phyloP scores from a whole-genome alignment of 2,113 vertebrate species.

The Hirundichthys speculiger region DNA sequence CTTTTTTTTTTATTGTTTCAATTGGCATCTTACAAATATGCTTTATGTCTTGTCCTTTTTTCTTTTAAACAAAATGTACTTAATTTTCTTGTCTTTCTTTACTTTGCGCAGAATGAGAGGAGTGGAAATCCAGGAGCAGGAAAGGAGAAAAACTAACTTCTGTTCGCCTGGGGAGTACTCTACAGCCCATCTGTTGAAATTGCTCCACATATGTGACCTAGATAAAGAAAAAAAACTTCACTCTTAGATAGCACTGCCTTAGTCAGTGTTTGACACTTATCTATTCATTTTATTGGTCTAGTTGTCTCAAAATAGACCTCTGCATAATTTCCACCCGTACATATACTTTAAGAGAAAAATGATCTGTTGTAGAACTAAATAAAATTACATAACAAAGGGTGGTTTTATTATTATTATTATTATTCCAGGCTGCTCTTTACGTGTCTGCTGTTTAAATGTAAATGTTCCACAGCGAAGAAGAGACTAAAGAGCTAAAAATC shows the following conservation, averaged over 20 bases:
- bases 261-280: slow-evolving; percentile 76
- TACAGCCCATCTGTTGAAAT: slow-evolving; percentile 85
- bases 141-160: slow-evolving; percentile 77
- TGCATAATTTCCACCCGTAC: slow-evolving; percentile 75
- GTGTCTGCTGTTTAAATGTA: slow-evolving; percentile 22
- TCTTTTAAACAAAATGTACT: neutral
- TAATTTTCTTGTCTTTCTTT: neutral
- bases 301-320: slow-evolving; percentile 75
- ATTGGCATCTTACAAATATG: neutral
- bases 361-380: slow-evolving; percentile 37
- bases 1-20: neutral
- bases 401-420: neutral
- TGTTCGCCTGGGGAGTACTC: slow-evolving; percentile 82
- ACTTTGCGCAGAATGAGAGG: neutral
- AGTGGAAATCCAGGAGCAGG: slow-evolving; percentile 30
- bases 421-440: neutral
- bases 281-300: slow-evolving; percentile 81
- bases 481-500: slow-evolving; percentile 10
- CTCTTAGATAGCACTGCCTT: slow-evolving; percentile 72
- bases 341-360: slow-evolving; percentile 56
- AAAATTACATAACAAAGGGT: slow-evolving; percentile 28
- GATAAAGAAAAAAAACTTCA: slow-evolving; percentile 77
- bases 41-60: neutral
- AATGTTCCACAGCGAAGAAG: slow-evolving; percentile 18
- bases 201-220: slow-evolving; percentile 86